These are phyloP conservation scores for Drosophila austrosaltans DNA, from an alignment of 2,888 invertebrate species.

Conservation along the genomic window DNA sequence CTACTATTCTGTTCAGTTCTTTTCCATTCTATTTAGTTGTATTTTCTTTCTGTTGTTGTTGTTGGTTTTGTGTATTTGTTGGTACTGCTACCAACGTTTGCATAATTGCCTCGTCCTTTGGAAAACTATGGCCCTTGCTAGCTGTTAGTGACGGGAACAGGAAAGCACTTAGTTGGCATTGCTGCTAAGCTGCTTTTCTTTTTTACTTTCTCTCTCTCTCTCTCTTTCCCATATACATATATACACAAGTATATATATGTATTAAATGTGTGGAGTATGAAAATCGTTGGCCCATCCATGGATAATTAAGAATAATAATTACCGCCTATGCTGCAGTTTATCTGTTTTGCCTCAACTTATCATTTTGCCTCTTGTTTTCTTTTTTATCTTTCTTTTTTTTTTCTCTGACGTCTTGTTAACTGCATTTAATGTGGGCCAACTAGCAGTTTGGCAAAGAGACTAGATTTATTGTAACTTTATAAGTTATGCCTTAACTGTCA, in stretches of 20 bases:
- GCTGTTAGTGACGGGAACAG: conserved; percentile 26
- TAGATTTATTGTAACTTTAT: background rate
- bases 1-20: conserved; percentile 29
- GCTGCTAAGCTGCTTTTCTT: conserved; percentile 12
- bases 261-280: background rate
- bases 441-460: background rate
- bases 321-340: conserved; percentile 47
- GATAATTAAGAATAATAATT: conserved; percentile 65
- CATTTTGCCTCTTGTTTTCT: conserved; percentile 20
- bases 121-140: conserved; percentile 28
- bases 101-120: conserved; percentile 55
- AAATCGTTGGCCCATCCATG: conserved; percentile 29
- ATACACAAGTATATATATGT: background rate
- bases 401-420: conserved; percentile 25
- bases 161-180: conserved; percentile 14
- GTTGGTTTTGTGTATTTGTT: too few relatives aligned
- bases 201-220: background rate
- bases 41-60: conserved; percentile 15
- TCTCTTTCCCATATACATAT: background rate
- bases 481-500: too few relatives aligned
- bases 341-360: conserved; percentile 30
- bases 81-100: conserved; percentile 38
- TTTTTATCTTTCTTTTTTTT: too few relatives aligned
- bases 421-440: conserved; percentile 37
- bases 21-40: conserved; percentile 22